A percentile compares a stretch with the other conserved stretches of the same genome.
phyloP scores from a whole-genome alignment of 2,888 invertebrate genomes.

The Philhelius pedissequus region DNA sequence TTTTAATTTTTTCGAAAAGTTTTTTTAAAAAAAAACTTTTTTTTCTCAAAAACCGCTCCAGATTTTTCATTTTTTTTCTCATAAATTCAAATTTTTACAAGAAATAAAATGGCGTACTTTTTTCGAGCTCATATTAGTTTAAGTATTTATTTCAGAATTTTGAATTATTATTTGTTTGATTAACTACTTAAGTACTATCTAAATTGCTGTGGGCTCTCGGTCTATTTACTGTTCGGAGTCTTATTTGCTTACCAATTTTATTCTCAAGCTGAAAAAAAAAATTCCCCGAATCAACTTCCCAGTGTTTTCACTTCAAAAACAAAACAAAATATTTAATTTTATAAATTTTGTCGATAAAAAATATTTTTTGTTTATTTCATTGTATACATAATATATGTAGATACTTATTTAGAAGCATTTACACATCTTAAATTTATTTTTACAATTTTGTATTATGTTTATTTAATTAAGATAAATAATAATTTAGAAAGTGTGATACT shows the following conservation, averaged over 20 bases:
- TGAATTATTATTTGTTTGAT: no score
- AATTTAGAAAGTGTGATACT: constrained; percentile 31
- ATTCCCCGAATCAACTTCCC: neutral
- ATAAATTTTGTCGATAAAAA: constrained; percentile 61
- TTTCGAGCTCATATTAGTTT: no score
- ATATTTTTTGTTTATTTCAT: constrained; percentile 57
- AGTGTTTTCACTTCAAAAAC: neutral
- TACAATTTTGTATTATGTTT: constrained; percentile 19
- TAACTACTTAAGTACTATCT: no score
- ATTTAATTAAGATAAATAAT: constrained; percentile 46
- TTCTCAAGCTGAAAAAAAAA: neutral
- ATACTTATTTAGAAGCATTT: constrained; percentile 33
- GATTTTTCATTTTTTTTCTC: no score
- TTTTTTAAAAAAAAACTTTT: no score
- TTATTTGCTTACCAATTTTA: neutral
- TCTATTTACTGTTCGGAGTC: no score
- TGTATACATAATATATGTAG: constrained; percentile 31
- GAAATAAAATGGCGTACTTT: no score
- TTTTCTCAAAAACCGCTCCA: no score
- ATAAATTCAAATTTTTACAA: no score
- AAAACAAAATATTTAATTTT: constrained; percentile 17
- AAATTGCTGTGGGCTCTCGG: no score
- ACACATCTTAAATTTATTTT: constrained; percentile 31
- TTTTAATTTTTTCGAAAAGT: no score
- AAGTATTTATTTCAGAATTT: no score